A percentile compares a stretch with the other conserved stretches of the same genome.
Conservation (phyloP, 1,140 invertebrate genomes). For the Palaemon carinicauda region DNA sequence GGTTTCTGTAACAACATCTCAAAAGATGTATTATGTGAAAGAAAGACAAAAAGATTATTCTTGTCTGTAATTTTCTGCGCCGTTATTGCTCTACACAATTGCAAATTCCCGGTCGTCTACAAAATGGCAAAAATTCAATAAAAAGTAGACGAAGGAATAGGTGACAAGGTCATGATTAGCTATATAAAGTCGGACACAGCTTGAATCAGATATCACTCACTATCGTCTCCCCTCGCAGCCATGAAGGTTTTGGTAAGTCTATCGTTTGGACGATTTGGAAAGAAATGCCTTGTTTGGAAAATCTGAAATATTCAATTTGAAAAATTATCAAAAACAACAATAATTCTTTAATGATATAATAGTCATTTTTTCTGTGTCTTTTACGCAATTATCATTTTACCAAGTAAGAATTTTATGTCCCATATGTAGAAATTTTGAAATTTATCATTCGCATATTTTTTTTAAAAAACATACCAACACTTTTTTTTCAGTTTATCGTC, state of each 20-base stretch:
- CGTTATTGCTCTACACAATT: too few relatives aligned
- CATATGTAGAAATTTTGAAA: background rate
- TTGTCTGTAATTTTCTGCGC: too few relatives aligned
- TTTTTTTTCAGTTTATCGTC: constrained; percentile 21
- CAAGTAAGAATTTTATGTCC: background rate
- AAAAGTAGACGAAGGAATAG: background rate
- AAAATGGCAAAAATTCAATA: too few relatives aligned
- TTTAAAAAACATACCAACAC: too few relatives aligned
- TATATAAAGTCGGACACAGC: background rate
- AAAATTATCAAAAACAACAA: too few relatives aligned
- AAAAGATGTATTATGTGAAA: too few relatives aligned
- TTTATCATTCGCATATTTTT: background rate
- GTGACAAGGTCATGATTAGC: background rate
- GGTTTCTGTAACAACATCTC: too few relatives aligned
- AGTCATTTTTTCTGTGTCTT: background rate
- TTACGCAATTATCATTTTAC: too few relatives aligned
- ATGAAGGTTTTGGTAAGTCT: background rate
- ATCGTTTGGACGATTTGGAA: background rate
- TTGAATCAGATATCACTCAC: background rate
- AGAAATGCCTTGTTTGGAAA: background rate
- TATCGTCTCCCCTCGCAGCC: background rate
- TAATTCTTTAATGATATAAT: background rate
- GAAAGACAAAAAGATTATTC: too few relatives aligned
- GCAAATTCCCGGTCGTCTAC: too few relatives aligned
- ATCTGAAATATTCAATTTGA: background rate